Evolutionary conservation across 2,797 vertebrate genomes (phyloP).

Genomic region (Coilia nasus): DNA sequence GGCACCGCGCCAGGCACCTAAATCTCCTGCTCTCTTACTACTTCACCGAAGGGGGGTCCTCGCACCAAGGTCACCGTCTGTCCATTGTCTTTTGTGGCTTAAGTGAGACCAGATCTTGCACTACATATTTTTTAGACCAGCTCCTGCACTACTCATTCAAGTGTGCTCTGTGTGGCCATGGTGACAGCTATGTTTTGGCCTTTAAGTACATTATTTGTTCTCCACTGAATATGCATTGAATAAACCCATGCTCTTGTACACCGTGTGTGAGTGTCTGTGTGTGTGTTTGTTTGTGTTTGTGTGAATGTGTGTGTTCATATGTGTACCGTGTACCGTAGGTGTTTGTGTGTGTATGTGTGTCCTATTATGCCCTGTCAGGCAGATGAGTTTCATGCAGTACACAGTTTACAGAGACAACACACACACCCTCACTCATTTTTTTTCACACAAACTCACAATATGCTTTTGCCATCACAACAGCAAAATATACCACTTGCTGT

Average conservation of each 20-base stretch:
- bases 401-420: not conserved
- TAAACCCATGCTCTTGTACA: not conserved
- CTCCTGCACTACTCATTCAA: not conserved
- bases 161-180: not conserved
- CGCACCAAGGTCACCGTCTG: constrained; percentile 9
- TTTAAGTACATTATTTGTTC: not conserved
- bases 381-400: not conserved
- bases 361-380: not conserved
- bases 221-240: not conserved
- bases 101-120: constrained; percentile 3
- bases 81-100: constrained; percentile 42
- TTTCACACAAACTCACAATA: not conserved
- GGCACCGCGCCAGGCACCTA: constrained; percentile 8
- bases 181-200: constrained; percentile 13
- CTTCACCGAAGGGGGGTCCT: not conserved
- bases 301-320: not conserved
- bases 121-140: not conserved
- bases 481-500: not conserved
- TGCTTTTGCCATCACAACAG: not conserved
- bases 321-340: too few relatives aligned
- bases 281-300: not conserved
- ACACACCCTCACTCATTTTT: not conserved
- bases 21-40: not conserved
- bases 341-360: not conserved
- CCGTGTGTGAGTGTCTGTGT: not conserved